Percentiles rank a stretch among this genome's conserved stretches.
phyloP scores from a whole-genome alignment of 2,888 invertebrate species.

The Terebella lapidaria region DNA sequence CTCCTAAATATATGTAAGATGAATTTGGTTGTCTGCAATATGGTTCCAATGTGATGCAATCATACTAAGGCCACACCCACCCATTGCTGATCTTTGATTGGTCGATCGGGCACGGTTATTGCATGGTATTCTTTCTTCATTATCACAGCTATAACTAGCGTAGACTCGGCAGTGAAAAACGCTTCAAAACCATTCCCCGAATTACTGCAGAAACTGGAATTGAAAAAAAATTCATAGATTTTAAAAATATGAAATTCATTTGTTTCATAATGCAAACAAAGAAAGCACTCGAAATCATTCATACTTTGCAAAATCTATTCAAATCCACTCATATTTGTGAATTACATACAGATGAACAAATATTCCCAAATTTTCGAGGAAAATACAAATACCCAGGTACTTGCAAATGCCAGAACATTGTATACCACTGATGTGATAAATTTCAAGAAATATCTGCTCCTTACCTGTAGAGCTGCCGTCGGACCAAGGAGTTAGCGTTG shows the following conservation, averaged over 20 bases:
- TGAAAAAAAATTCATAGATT: neutral
- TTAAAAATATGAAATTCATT: neutral
- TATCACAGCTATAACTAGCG: slow-evolving; percentile 59
- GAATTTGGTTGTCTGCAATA: no score
- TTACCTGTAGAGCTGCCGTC: slow-evolving; percentile 59
- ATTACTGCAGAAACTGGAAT: slow-evolving; percentile 56
- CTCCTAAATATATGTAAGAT: no score
- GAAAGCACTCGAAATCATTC: neutral
- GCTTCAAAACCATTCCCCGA: slow-evolving; percentile 61
- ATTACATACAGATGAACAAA: no score
- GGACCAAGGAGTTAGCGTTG: slow-evolving; percentile 24
- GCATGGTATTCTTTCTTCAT: slow-evolving; percentile 61
- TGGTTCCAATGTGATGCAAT: no score
- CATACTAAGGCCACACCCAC: no score
- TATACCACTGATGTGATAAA: no score
- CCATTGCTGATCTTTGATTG: slow-evolving; percentile 57
- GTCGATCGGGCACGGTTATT: slow-evolving; percentile 55
- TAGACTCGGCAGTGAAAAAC: slow-evolving; percentile 59
- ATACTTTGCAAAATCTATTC: no score
- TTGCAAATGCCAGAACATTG: no score
- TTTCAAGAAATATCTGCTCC: no score
- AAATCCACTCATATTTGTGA: no score
- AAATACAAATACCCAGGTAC: no score
- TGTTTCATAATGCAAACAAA: neutral
- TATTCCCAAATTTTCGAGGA: no score